Percentiles rank a stretch among this genome's conserved stretches.
Evolutionary conservation across 2,888 invertebrate species (phyloP).

Genomic region (Prenolepis imparis): DNA sequence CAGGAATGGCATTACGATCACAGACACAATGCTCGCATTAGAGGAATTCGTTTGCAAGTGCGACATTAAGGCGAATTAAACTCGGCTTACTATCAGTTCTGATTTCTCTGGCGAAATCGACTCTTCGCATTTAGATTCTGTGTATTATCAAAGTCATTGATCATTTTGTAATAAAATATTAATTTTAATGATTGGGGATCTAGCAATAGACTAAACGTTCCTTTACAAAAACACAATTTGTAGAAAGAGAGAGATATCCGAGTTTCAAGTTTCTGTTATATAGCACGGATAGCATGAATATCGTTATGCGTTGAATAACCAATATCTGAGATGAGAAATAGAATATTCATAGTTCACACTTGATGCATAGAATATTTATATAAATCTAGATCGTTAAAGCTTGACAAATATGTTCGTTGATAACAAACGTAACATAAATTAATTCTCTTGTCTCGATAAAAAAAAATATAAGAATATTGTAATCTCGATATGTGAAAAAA

Average conservation of each 20-base stretch:
- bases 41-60: constrained; percentile 32
- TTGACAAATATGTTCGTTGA: background rate
- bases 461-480: background rate
- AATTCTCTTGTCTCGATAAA: background rate
- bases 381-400: background rate
- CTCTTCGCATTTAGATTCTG: constrained; percentile 4
- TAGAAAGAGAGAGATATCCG: background rate
- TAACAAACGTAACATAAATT: constrained; percentile 6
- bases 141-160: constrained; percentile 5
- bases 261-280: background rate
- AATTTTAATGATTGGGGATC: background rate
- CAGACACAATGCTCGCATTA: constrained; percentile 23
- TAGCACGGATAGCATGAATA: background rate
- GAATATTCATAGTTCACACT: constrained; percentile 5
- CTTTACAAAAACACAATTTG: background rate
- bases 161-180: background rate
- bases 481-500: too few relatives aligned
- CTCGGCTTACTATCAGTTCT: constrained; percentile 16
- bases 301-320: background rate
- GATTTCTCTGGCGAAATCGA: constrained; percentile 6
- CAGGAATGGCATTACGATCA: constrained; percentile 24
- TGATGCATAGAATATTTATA: constrained; percentile 28
- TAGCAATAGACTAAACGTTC: background rate
- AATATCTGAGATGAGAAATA: constrained; percentile 1
- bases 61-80: constrained; percentile 38